phyloP scores from a whole-genome alignment of 1,140 invertebrate species.

The Drosophila truncata region DNA sequence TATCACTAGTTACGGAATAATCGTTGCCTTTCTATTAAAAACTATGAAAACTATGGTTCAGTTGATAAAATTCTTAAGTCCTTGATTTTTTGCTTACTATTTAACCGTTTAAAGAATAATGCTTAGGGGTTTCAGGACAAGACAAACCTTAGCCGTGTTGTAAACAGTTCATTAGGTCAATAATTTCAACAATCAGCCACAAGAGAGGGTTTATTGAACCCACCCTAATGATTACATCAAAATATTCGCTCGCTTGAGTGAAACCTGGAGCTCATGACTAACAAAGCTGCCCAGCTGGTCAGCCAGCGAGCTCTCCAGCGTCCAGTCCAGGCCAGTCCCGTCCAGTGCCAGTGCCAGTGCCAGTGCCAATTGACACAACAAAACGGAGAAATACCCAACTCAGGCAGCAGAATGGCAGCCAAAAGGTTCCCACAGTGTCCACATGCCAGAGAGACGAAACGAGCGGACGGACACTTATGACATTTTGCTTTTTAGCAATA shows the following conservation, averaged over 20 bases:
- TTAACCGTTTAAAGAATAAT: background rate
- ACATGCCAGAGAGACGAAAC: constrained; percentile 40
- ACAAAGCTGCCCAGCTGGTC: constrained; percentile 39
- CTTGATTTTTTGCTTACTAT: background rate
- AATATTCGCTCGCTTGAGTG: constrained; percentile 30
- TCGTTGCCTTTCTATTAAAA: background rate
- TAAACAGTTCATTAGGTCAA: constrained; percentile 6
- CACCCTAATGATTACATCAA: constrained; percentile 60
- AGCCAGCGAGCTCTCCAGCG: constrained; percentile 8
- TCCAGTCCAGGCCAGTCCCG: constrained; percentile 11
- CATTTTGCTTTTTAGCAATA: constrained; percentile 66
- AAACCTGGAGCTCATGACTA: constrained; percentile 40
- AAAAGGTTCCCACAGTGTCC: constrained; percentile 60
- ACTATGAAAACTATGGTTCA: background rate
- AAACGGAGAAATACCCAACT: constrained; percentile 57
- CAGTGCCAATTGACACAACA: constrained; percentile 54
- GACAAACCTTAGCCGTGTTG: background rate
- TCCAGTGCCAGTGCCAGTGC: background rate
- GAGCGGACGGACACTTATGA: constrained; percentile 47
- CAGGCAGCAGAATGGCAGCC: constrained; percentile 37
- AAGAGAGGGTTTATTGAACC: constrained; percentile 3
- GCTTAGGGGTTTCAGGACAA: background rate
- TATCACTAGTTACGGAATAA: background rate
- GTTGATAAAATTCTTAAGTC: background rate
- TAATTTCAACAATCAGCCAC: background rate